phyloP scores from a whole-genome alignment of 2,113 vertebrate species.

The Chloebia gouldiae region DNA sequence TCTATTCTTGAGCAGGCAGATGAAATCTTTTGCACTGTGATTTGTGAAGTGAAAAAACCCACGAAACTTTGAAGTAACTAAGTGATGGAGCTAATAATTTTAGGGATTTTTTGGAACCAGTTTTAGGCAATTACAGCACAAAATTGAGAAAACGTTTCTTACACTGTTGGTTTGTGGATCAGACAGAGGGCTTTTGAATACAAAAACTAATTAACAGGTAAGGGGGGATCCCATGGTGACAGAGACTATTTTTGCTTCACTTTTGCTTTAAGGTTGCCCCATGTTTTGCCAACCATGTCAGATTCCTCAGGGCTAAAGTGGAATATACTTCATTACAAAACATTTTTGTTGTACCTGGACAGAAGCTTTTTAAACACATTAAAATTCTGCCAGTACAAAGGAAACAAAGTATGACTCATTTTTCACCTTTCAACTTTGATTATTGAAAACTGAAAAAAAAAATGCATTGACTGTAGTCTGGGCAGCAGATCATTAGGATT shows the following conservation, averaged over 20 bases:
- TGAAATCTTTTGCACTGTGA: background rate
- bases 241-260: background rate
- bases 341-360: background rate
- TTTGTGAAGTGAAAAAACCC: background rate
- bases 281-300: background rate
- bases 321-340: background rate
- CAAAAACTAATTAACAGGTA: background rate
- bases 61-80: background rate
- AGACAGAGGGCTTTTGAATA: background rate
- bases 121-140: background rate
- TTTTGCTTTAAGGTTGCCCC: background rate
- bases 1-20: background rate
- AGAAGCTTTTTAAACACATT: background rate
- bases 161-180: background rate
- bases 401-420: background rate
- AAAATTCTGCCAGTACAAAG: background rate
- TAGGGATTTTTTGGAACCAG: background rate
- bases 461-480: background rate
- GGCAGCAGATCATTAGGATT: background rate
- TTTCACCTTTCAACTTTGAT: background rate
- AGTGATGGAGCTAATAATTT: background rate
- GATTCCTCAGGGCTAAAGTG: background rate
- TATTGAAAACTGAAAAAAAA: background rate
- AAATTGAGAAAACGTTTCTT: background rate
- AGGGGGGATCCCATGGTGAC: background rate